Evolutionary conservation across 2,797 vertebrate genomes (phyloP), one percentile per base, ranked within the genome.

Genomic region (Diplodus puntazzo): DNA sequence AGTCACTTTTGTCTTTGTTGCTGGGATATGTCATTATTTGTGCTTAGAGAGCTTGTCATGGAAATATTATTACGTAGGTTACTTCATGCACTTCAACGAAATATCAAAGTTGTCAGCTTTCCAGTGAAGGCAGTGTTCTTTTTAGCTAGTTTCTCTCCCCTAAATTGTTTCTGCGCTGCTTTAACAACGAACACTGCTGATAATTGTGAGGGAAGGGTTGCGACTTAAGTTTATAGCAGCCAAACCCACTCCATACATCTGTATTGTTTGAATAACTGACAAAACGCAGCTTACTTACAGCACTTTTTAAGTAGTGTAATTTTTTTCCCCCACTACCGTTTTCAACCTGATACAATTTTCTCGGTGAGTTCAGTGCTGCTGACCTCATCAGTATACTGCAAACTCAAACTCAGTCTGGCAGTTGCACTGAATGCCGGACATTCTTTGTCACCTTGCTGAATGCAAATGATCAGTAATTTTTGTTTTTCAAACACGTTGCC

Each of bases 351-450:
- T 34, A 46, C 48, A 71, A 20, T 9, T 66, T 46, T 59, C 39
- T 59, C n/a, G 23, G 45, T 45, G 34, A 60, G 46, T 63, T 88
- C 49, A 39, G 58, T 52, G 34, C 21, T 42, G 84, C 72, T 76
- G 68, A 65, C 62, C 70, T 61, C 30, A 42, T 23, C 49, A n/a
- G 43, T 45, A 25, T 42, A 20, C 69, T 45, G n/a, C 46, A 73
- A 65, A 63, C 55, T 73, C 17, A 25, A 69, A 65, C 43, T 53
- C 12, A 10, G 46, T 30, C 34, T 55, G 46, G 62, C 62, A 69
- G 46, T 57, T 7, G 13, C 12, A 30, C 30, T 72, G 62, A 71
- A 34, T 30, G 46, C 55, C 23, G 25, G 30, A 58, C 18, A 45
- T 12, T n/a, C 11, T 9, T 61, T 66, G 55, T 66, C 53, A 73